phyloP scores from a whole-genome alignment of 2,888 invertebrate species.

The Chloroclysta siterata region DNA sequence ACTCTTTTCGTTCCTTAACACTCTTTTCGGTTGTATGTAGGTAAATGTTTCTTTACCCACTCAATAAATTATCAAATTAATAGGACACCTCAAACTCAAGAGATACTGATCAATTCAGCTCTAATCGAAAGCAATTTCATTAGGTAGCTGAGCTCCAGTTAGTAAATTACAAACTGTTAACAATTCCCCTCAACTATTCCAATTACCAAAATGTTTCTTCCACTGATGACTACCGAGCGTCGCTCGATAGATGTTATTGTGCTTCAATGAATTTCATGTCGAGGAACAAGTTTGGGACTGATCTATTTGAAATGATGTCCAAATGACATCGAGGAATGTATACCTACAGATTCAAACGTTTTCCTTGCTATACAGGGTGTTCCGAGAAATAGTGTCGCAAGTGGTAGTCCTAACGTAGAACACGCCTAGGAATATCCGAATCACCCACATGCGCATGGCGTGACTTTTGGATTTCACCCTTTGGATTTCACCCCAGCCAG shows the following conservation, averaged over 20 bases:
- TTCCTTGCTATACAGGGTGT: too few species aligned
- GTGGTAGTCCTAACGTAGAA: too few species aligned
- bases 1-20: too few species aligned
- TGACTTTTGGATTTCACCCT: too few species aligned
- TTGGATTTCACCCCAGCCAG: too few species aligned
- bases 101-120: constrained; percentile 49
- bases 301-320: constrained; percentile 15
- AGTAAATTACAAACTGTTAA: constrained; percentile 53
- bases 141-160: constrained; percentile 56
- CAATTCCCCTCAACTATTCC: constrained; percentile 59
- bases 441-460: too few species aligned
- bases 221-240: constrained; percentile 56
- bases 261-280: constrained; percentile 19
- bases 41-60: neutral
- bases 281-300: constrained; percentile 38
- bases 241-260: constrained; percentile 51
- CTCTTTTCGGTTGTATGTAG: too few species aligned
- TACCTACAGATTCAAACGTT: neutral
- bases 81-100: constrained; percentile 48
- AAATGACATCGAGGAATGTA: neutral
- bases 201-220: constrained; percentile 62
- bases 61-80: constrained; percentile 34
- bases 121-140: constrained; percentile 60
- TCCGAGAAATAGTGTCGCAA: too few species aligned
- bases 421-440: too few species aligned